Conservation (phyloP, 37 sponge, comb jelly and placozoan species). For the Crambe crambe region DNA sequence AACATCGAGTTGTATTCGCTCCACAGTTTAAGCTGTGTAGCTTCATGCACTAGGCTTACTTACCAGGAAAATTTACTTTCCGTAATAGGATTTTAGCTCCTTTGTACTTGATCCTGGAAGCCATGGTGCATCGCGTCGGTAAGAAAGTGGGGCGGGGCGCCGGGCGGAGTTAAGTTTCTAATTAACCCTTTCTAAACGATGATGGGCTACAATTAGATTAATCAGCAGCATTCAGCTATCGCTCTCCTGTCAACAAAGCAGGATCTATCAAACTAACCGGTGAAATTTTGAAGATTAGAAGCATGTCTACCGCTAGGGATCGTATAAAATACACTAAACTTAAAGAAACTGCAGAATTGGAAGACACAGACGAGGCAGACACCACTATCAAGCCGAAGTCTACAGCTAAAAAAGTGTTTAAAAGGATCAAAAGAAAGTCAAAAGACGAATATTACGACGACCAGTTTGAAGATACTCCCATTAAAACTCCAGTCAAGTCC, state of each 20-base stretch:
- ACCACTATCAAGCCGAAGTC: no score
- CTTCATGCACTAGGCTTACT: neutral
- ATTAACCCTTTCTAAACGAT: no score
- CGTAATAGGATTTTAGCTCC: conserved; percentile 27
- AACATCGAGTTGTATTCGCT: no score
- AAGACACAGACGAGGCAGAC: neutral
- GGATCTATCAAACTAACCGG: no score
- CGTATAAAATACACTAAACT: conserved; percentile 19
- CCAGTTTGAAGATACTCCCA: conserved; percentile 21
- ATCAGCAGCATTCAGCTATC: no score
- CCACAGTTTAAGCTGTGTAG: neutral
- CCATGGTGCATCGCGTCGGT: no score
- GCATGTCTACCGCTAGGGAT: neutral
- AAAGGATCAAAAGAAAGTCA: neutral
- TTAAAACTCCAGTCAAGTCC: conserved; percentile 28
- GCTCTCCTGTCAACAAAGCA: no score
- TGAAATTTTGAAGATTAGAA: no score
- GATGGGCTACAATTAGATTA: no score
- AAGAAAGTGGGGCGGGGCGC: no score
- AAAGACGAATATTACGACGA: conserved; percentile 35
- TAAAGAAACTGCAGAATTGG: neutral
- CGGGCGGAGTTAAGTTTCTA: no score
- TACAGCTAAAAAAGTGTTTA: neutral
- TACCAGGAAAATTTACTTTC: conserved; percentile 55
- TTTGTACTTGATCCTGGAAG: neutral